Evolutionary conservation across 2,113 vertebrate genomes (phyloP).

Genomic region (Erinaceus europaeus): DNA sequence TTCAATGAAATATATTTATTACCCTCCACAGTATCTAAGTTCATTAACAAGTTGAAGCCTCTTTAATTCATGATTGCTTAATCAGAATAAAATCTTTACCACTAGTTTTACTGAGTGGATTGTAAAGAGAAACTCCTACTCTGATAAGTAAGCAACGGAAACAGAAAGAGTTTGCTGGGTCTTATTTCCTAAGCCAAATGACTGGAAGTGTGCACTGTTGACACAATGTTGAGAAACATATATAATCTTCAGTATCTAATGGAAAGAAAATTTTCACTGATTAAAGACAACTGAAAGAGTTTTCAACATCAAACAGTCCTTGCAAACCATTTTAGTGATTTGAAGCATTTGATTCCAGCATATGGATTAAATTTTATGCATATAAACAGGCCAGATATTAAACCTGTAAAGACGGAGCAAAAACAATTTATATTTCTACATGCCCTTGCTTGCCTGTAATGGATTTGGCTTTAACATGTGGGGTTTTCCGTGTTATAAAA

Average conservation of each 20-base stretch:
- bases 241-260: constrained; percentile 22
- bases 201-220: constrained; percentile 20
- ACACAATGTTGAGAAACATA: constrained; percentile 54
- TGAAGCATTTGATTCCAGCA: constrained; percentile 45
- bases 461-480: constrained; percentile 46
- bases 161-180: constrained; percentile 33
- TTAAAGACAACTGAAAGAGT: constrained; percentile 56
- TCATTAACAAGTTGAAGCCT: constrained; percentile 1
- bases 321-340: constrained; percentile 57
- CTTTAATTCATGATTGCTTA: constrained; percentile 13
- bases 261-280: constrained; percentile 41
- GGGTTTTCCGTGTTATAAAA: neutral
- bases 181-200: constrained; percentile 48
- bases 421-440: constrained; percentile 9
- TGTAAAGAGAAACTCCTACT: constrained; percentile 31
- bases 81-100: neutral
- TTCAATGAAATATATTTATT: neutral
- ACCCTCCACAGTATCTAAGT: neutral
- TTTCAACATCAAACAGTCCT: constrained; percentile 64
- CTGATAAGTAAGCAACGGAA: constrained; percentile 30
- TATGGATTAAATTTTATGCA: constrained; percentile 58
- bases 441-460: constrained; percentile 18
- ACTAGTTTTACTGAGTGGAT: neutral
- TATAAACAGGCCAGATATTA: constrained; percentile 56
- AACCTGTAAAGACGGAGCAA: constrained; percentile 32